These are phyloP conservation scores for Leptocoma aspasia DNA, from an alignment of 2,113 vertebrate genomes.

Conservation along the genomic window DNA sequence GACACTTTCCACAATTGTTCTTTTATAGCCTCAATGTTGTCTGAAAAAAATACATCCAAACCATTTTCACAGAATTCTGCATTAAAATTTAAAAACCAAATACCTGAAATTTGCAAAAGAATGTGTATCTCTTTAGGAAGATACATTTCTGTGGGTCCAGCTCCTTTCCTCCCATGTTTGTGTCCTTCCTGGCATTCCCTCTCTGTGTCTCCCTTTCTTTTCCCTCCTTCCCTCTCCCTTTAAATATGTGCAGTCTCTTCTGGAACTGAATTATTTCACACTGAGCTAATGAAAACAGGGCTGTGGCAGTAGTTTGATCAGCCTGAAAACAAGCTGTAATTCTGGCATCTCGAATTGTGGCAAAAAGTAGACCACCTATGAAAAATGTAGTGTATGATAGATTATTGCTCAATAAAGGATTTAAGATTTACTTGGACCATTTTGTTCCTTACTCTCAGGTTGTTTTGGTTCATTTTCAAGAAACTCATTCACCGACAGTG, in stretches of 20 bases:
- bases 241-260: neutral
- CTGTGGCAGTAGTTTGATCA: neutral
- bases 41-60: neutral
- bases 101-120: neutral
- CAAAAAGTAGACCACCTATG: neutral
- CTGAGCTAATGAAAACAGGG: constrained; percentile 2
- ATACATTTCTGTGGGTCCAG: neutral
- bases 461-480: neutral
- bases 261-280: neutral
- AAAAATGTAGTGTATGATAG: neutral
- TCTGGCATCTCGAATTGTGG: neutral
- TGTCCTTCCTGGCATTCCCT: neutral
- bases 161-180: neutral
- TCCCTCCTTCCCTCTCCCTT: neutral
- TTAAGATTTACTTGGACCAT: neutral
- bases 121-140: neutral
- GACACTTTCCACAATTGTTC: neutral
- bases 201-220: neutral
- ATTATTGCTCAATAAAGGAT: neutral
- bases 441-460: neutral
- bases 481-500: neutral
- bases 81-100: neutral
- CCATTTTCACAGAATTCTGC: neutral
- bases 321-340: neutral
- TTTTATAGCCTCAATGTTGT: neutral